Conservation (phyloP, 1,140 invertebrate genomes). For the Eupristina koningsbergeri region DNA sequence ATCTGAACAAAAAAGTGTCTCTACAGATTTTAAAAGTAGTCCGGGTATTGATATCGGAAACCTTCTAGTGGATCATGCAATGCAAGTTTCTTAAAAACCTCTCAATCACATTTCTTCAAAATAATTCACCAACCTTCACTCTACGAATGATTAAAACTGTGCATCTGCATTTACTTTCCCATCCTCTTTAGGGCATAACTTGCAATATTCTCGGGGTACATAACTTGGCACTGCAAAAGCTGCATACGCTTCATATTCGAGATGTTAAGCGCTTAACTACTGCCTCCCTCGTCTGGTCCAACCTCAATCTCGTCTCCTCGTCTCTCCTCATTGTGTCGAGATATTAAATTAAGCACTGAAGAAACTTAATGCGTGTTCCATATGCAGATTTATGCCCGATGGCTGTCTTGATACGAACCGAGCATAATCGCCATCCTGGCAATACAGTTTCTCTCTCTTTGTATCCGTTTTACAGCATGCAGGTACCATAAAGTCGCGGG, state of each 20-base stretch:
- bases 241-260: slow-evolving; percentile 52
- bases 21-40: too few relatives aligned
- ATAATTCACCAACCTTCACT: slow-evolving; percentile 14
- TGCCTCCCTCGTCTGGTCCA: slow-evolving; percentile 25
- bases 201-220: slow-evolving; percentile 30
- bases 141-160: slow-evolving; percentile 44
- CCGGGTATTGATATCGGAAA: too few relatives aligned
- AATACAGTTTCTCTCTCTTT: slow-evolving; percentile 71
- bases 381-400: slow-evolving; percentile 70
- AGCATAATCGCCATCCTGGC: slow-evolving; percentile 52
- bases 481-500: slow-evolving; percentile 61
- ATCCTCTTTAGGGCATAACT: slow-evolving; percentile 26
- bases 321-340: slow-evolving; percentile 55
- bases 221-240: slow-evolving; percentile 34
- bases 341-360: slow-evolving; percentile 71
- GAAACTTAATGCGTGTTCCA: slow-evolving; percentile 71
- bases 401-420: slow-evolving; percentile 50
- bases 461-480: slow-evolving; percentile 69
- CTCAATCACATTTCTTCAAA: not conserved
- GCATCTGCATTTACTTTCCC: not conserved
- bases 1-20: too few relatives aligned
- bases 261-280: slow-evolving; percentile 48
- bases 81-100: not conserved
- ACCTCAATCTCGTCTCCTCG: slow-evolving; percentile 28
- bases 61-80: too few relatives aligned